Conservation (phyloP, 2,113 vertebrate species). For the zebrafish (Danio rerio) region GRCz12tu NC_133192.1:41301001-41301500, state of each 20-base stretch:
- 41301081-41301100: slow-evolving; percentile 63
- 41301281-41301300: slow-evolving; percentile 43
- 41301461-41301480: not conserved
- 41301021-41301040: slow-evolving; percentile 51
- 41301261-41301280: slow-evolving; percentile 30
- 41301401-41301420: slow-evolving; percentile 1
- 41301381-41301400: slow-evolving; percentile 18
- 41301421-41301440: not conserved
- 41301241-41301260: slow-evolving; percentile 45
- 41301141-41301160: slow-evolving; percentile 18
- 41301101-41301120: slow-evolving; percentile 61
- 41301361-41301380: slow-evolving; percentile 36
- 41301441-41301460: not conserved
- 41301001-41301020: slow-evolving; percentile 61
- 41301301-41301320: slow-evolving; percentile 30
- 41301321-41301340: slow-evolving; percentile 37
- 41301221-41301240: slow-evolving; percentile 31
- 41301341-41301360: slow-evolving; percentile 46
- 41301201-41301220: not conserved
- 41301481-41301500: not conserved
- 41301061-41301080: slow-evolving; percentile 58
- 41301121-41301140: slow-evolving; percentile 46
- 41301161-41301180: slow-evolving; percentile 12
- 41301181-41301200: not conserved
- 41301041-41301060: slow-evolving; percentile 56